phyloP scores from a whole-genome alignment of 1,140 invertebrate genomes.

The Drosophila sturtevanti region DNA sequence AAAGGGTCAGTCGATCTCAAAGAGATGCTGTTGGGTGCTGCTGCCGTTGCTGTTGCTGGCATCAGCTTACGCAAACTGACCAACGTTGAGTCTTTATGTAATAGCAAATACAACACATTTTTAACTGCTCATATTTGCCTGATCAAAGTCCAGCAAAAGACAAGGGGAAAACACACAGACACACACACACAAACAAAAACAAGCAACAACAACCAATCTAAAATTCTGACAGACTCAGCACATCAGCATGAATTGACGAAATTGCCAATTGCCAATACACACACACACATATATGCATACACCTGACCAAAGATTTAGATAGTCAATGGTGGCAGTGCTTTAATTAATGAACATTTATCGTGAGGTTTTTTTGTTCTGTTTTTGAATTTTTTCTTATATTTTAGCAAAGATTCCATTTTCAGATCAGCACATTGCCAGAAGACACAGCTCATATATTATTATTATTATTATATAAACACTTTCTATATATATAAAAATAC shows the following conservation, averaged over 20 bases:
- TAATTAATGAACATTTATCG: conserved; percentile 3
- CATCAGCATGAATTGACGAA: conserved; percentile 66
- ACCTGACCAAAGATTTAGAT: conserved; percentile 11
- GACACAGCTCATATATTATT: neutral
- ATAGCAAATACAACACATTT: conserved; percentile 53
- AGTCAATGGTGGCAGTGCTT: conserved; percentile 2
- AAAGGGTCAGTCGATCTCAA: conserved; percentile 58
- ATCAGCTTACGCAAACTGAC: conserved; percentile 64
- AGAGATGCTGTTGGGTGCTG: no score
- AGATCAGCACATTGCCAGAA: neutral
- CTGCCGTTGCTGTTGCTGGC: conserved; percentile 22
- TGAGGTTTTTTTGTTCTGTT: neutral
- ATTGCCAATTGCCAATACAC: conserved; percentile 21
- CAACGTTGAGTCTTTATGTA: conserved; percentile 56
- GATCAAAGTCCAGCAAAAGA: conserved; percentile 56
- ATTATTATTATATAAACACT: conserved; percentile 5
- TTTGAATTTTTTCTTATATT: neutral
- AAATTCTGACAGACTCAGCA: conserved; percentile 56
- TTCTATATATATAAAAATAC: neutral
- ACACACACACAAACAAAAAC: conserved; percentile 13
- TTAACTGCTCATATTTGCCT: conserved; percentile 47
- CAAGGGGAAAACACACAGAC: conserved; percentile 9
- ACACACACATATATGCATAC: conserved; percentile 2
- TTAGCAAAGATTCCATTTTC: neutral
- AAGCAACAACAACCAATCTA: conserved; percentile 17